Base-by-base conservation (phyloP, 2,797 vertebrate species). In the Artibeus jamaicensis region DNA sequence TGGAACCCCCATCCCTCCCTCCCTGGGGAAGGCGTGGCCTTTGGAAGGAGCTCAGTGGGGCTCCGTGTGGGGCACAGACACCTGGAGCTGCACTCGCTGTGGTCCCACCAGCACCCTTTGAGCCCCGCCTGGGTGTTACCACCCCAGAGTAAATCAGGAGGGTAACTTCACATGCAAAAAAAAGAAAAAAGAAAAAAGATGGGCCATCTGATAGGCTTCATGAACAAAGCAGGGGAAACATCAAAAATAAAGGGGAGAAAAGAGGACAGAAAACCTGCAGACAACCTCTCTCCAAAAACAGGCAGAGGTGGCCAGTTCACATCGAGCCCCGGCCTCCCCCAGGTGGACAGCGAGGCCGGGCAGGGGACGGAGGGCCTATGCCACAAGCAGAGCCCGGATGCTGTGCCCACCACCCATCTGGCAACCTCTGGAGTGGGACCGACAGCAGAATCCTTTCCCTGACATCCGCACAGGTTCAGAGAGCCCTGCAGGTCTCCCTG, bases 401-500 rank as follows among this genome's bases (percentile, higher is more conserved):
- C 95, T 92, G 93, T 53, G 85, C 95, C 92, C 92, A 89, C 87
- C 95, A 94, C 92, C 90, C 88, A 44, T 79, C 44, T 74, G 90
- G 70, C 4, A 22, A 94, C 67, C 67, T 34, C 29, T 67, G 92
- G 87, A 88, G 93, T 90, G 92, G 94, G 91, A 92, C 95, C 74
- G 50, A 93, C 90, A 88, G 46, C 96, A 96, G 95, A 96, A 87
- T 46, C 94, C 95, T 91, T 57, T 94, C 91, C 89, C 96, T 88
- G 96, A 91, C 57, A 0, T 68, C 86, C 92, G 95, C 95, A 2
- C 3, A 29, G 74, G 68, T 18, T 74, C 42, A 4, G 87, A 48
- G 39, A 59, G 57, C 85, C 62, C 62, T 39, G 42, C 50, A 2
- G 24, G 55, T 50, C 84, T 77, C n/a, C 24, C 50, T 21, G 2